Conservation (phyloP, 2,797 vertebrate species). For the Thaleichthys pacificus region DNA sequence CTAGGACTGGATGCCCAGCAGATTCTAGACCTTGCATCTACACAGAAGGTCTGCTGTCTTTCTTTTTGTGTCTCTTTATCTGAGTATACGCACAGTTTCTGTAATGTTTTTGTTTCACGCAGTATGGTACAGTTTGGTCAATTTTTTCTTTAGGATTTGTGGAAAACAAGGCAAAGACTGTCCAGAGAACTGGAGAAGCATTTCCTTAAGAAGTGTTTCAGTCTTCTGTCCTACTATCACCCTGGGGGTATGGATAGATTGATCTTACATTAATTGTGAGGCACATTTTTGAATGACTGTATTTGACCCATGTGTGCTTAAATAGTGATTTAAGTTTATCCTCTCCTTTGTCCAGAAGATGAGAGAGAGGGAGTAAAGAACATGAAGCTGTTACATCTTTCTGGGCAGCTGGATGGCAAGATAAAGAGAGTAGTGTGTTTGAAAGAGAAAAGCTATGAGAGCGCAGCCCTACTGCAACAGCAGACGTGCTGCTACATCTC, state of each 20-base stretch:
- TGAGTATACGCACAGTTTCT: background rate
- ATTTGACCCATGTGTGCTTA: too few relatives aligned
- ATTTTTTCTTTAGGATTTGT: conserved; percentile 66
- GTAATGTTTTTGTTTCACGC: background rate
- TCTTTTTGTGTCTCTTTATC: too few relatives aligned
- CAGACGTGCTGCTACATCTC: conserved; percentile 74
- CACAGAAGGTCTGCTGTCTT: conserved; percentile 67
- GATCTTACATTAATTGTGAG: background rate
- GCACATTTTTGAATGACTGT: too few relatives aligned
- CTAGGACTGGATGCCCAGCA: conserved; percentile 74
- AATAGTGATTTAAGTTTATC: too few relatives aligned
- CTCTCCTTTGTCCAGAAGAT: conserved; percentile 63
- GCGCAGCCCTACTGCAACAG: conserved; percentile 70
- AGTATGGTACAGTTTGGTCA: too few relatives aligned
- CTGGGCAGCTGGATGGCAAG: conserved; percentile 72
- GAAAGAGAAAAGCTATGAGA: conserved; percentile 68
- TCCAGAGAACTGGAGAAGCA: conserved; percentile 75
- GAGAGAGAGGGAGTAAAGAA: conserved; percentile 77
- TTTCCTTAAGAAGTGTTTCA: conserved; percentile 76
- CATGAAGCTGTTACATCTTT: conserved; percentile 74
- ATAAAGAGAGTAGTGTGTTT: conserved; percentile 71
- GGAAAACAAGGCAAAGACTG: conserved; percentile 70
- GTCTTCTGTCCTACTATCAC: conserved; percentile 76
- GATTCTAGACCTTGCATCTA: conserved; percentile 74
- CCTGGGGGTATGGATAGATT: conserved; percentile 73